These are phyloP conservation scores for Oxygymnocypris stewartii DNA, from an alignment of 2,113 vertebrate genomes.

Conservation along the genomic window DNA sequence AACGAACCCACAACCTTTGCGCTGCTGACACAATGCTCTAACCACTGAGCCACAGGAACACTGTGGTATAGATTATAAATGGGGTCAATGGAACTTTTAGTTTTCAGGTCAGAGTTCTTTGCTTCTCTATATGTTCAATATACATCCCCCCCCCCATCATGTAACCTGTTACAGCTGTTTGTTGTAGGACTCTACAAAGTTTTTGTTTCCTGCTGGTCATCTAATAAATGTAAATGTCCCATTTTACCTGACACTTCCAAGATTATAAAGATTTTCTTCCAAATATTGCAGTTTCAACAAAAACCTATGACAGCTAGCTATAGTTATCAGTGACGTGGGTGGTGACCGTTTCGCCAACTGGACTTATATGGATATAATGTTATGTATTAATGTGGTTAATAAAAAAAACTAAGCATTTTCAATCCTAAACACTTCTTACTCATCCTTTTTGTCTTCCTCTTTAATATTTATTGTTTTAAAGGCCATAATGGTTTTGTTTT, in stretches of 20 bases:
- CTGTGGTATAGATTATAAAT: constrained; percentile 5
- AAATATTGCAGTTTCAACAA: neutral
- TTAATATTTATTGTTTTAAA: neutral
- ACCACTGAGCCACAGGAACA: too few relatives aligned
- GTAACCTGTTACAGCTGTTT: neutral
- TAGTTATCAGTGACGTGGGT: neutral
- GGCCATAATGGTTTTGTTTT: neutral
- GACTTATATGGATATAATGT: neutral
- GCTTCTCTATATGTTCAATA: neutral
- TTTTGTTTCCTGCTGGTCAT: neutral
- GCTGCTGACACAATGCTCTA: too few relatives aligned
- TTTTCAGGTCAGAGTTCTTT: constrained; percentile 10
- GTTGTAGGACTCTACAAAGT: neutral
- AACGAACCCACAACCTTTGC: too few relatives aligned
- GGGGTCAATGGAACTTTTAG: constrained; percentile 1
- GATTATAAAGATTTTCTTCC: neutral
- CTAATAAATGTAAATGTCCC: too few relatives aligned
- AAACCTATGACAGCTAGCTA: neutral
- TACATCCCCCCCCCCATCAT: neutral
- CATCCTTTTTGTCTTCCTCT: neutral
- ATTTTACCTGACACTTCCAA: neutral
- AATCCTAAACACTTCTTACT: neutral
- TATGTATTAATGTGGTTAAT: neutral
- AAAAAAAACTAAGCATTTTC: neutral
- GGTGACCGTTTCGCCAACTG: neutral